Conservation (phyloP, 2,113 vertebrate genomes). For the Phylloscopus trochiloides region DNA sequence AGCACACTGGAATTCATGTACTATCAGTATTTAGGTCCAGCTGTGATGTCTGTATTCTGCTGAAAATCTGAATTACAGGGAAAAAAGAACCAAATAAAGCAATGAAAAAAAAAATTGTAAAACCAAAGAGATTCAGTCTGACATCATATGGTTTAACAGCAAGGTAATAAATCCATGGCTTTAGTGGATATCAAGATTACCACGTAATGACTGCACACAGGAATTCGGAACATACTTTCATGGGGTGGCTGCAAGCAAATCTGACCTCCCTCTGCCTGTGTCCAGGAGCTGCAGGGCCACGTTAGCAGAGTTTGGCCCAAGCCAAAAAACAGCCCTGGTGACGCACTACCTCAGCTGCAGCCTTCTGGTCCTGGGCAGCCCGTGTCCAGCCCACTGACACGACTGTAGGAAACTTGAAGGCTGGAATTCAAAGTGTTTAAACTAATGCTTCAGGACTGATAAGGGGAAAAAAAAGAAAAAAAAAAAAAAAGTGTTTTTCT, state of each 20-base stretch:
- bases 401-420: background rate
- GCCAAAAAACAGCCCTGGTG: rapidly evolving
- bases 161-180: background rate
- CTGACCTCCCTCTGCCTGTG: background rate
- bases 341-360: rapidly evolving
- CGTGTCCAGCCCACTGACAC: rapidly evolving
- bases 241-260: background rate
- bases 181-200: background rate
- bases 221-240: background rate
- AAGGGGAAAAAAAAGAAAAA: background rate
- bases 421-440: constrained; percentile 51
- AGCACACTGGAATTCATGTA: background rate
- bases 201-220: background rate
- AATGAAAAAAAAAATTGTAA: background rate
- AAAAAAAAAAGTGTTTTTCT: background rate
- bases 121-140: background rate
- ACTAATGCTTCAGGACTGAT: constrained; percentile 11
- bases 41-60: background rate
- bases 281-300: background rate
- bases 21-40: background rate
- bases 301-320: background rate
- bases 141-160: background rate
- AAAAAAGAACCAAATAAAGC: background rate
- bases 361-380: background rate
- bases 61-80: background rate